Conservation (phyloP, 2,797 vertebrate species). For the Rhinophrynus dorsalis region DNA sequence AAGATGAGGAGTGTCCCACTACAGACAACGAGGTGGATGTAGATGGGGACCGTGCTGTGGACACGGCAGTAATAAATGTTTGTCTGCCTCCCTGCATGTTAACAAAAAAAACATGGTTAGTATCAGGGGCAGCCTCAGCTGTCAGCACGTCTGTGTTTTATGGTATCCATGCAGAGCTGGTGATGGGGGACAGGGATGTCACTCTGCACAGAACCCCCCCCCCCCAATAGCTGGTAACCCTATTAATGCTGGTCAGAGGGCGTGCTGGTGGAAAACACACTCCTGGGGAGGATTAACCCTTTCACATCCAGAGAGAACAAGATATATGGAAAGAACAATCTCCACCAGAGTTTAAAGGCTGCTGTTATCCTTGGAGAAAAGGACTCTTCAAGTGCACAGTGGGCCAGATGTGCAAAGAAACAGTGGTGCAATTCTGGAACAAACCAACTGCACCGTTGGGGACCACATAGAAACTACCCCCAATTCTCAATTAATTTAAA, state of each 20-base stretch:
- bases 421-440: no score
- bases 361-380: no score
- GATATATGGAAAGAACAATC: no score
- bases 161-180: conserved; percentile 23
- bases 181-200: conserved; percentile 38
- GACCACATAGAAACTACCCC: no score
- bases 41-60: conserved; percentile 13
- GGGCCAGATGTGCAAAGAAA: no score
- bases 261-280: background rate
- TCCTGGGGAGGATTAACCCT: background rate
- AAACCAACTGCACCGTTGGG: no score
- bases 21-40: background rate
- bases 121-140: conserved; percentile 45
- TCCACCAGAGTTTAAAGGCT: no score
- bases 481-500: no score
- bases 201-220: conserved; percentile 17
- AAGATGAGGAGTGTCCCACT: background rate
- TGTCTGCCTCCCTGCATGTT: conserved; percentile 40
- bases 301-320: no score
- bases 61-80: conserved; percentile 40
- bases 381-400: no score
- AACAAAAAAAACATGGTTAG: conserved; percentile 46
- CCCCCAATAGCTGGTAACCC: conserved; percentile 15
- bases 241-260: conserved; percentile 8
- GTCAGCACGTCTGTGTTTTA: conserved; percentile 45